Base-by-base conservation (phyloP, 37 sponge, comb jelly and placozoan species). In the Halichondria panicea region DNA sequence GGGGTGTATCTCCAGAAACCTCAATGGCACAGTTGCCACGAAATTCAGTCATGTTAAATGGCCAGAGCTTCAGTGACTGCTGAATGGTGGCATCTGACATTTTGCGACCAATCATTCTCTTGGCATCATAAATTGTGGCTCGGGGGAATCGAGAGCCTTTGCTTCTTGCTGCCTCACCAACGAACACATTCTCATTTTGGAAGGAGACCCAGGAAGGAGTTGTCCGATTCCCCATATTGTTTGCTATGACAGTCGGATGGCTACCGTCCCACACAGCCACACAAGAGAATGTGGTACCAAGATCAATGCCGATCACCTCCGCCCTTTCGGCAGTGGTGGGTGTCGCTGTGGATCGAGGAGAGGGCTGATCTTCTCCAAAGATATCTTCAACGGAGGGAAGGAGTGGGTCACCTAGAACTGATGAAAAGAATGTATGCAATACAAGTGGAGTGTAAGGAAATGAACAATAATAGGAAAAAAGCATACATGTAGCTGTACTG, bases 271-370 rank as follows among this genome's bases (percentile, higher is more conserved):
- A 95, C n/a, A 92, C 85, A 27, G 93, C 83, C 22, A 95, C 92
- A 46, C 96, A 95, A 1, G 96, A 95, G 55, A 94, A 95, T 9
- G 96, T 95, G 34, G 96, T 95, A n/a, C 96, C 96, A 2, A 95
- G 81, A 66, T 95, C 96, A 52, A 95, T 95, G 11, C 96, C 96
- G 7, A 95, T 75, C 0, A 90, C 87, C 36, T 74, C 71, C 7
- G 25, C 35, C 32, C 19, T 33, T 33, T 15, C 15, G 15, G 13
- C 15, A 48, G 15, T 15, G 15, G 15, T 48, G 52, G 11, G 52
- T 48, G 52, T 48, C 13, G 11, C 13, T 48, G 52, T 48, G 52
- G 11, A 15, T 48, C 13, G 11, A 15, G 11, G 52, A 18, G 52
- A 18, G n/a, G n/a, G n/a, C n/a, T n/a, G n/a, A n/a, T n/a, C n/a